Percentiles rank a stretch among this genome's conserved stretches.
phyloP scores from a whole-genome alignment of 2,797 vertebrate species.

The Falco naumanni region DNA sequence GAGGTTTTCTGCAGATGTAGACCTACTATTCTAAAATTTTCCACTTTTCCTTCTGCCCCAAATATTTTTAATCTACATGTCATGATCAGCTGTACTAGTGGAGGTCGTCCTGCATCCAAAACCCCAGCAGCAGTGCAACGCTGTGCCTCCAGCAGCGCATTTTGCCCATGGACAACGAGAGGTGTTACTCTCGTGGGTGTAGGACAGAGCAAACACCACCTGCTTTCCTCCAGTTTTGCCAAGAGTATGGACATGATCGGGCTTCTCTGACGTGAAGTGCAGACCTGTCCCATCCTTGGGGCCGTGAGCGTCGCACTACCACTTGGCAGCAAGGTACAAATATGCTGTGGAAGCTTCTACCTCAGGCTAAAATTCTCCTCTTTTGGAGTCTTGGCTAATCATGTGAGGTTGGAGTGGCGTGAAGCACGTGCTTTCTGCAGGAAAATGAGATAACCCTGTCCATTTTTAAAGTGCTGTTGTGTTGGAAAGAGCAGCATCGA shows the following conservation, averaged over 20 bases:
- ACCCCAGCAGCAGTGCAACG: background rate
- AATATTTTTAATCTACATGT: background rate
- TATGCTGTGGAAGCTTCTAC: background rate
- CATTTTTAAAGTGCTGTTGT: background rate
- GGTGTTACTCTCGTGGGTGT: accelerated
- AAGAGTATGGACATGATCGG: background rate
- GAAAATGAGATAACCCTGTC: background rate
- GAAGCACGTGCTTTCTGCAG: background rate
- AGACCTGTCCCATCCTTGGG: background rate
- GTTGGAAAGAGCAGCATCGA: background rate
- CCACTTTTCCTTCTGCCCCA: background rate
- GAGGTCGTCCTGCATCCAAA: background rate
- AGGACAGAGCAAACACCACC: background rate
- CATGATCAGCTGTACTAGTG: accelerated
- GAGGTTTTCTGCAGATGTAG: background rate
- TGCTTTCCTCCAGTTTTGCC: background rate
- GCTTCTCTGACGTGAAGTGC: background rate
- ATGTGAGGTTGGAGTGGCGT: accelerated
- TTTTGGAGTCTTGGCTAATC: background rate
- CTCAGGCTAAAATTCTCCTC: background rate
- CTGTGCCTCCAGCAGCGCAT: background rate
- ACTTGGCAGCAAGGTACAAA: background rate
- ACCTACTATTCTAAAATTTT: background rate
- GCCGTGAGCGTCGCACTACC: background rate
- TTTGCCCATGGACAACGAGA: background rate